A percentile compares a stretch with the other conserved stretches of the same genome.
phyloP scores from a whole-genome alignment of 2,797 vertebrate genomes.

The Melanotaenia pygmaea region DNA sequence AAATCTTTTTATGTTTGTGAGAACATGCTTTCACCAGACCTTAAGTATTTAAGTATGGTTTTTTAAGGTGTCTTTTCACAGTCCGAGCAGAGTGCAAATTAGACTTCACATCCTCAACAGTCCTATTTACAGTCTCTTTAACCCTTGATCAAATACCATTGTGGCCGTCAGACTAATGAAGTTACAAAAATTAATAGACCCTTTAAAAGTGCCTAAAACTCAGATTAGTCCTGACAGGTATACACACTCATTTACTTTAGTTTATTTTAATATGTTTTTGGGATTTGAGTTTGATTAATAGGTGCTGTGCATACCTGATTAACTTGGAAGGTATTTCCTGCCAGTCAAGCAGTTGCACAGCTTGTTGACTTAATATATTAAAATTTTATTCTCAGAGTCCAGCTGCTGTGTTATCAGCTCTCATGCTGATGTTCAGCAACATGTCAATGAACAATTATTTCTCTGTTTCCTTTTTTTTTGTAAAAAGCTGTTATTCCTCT shows the following conservation, averaged over 20 bases:
- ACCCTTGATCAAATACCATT: not conserved
- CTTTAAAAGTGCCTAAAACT: slow-evolving; percentile 5
- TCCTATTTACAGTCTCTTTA: slow-evolving; percentile 4
- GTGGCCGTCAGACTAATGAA: not conserved
- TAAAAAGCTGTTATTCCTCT: slow-evolving; percentile 8
- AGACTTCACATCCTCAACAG: not conserved
- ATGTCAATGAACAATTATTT: slow-evolving; percentile 1
- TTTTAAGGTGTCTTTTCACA: not conserved
- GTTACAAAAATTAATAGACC: not conserved
- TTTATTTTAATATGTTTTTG: slow-evolving; percentile 52
- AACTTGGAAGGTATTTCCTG: slow-evolving; percentile 20
- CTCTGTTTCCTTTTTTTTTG: slow-evolving; percentile 24
- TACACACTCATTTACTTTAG: slow-evolving; percentile 11
- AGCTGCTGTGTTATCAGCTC: slow-evolving; percentile 20
- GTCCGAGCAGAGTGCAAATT: not conserved
- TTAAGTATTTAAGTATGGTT: not conserved
- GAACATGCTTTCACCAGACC: not conserved
- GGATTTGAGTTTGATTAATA: slow-evolving; percentile 32
- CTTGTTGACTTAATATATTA: slow-evolving; percentile 65
- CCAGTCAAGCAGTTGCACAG: slow-evolving; percentile 46
- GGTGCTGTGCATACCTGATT: slow-evolving; percentile 42
- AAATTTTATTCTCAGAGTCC: slow-evolving; percentile 33
- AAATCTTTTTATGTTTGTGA: not conserved
- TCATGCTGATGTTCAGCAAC: slow-evolving; percentile 5
- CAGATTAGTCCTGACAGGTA: not conserved